Percentiles rank a stretch among this genome's conserved stretches.
These are phyloP conservation scores for Nasalis larvatus DNA, from an alignment of 2,113 vertebrate genomes.

Conservation along the genomic window DNA sequence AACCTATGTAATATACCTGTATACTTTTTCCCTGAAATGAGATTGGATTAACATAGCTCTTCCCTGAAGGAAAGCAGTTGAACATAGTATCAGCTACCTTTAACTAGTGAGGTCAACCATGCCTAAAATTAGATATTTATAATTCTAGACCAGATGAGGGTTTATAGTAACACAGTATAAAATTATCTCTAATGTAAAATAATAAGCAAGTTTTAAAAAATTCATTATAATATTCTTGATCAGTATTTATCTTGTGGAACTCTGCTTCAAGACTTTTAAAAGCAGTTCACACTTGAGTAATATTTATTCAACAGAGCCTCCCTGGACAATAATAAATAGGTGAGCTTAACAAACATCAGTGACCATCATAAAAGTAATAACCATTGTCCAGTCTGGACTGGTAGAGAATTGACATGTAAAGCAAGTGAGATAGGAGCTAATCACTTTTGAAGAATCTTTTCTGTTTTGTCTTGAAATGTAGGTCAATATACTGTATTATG, in stretches of 20 bases:
- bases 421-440: neutral
- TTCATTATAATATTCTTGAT: neutral
- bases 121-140: neutral
- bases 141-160: neutral
- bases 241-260: neutral
- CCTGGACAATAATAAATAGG: neutral
- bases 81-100: neutral
- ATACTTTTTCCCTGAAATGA: conserved; percentile 38
- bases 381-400: neutral
- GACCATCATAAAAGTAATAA: neutral
- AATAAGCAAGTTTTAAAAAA: neutral
- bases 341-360: neutral
- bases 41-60: neutral
- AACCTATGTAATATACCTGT: conserved; percentile 18
- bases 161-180: neutral
- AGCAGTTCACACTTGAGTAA: neutral
- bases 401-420: neutral
- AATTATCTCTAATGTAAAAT: neutral
- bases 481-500: neutral
- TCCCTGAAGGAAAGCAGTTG: conserved; percentile 7
- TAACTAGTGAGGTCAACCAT: neutral
- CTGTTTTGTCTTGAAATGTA: neutral
- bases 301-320: neutral
- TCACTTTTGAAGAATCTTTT: neutral
- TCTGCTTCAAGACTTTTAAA: neutral